Evolutionary conservation across 2,113 vertebrate species (phyloP), one percentile per base, ranked within the genome.

Genomic region (Tetraodon nigroviridis): DNA sequence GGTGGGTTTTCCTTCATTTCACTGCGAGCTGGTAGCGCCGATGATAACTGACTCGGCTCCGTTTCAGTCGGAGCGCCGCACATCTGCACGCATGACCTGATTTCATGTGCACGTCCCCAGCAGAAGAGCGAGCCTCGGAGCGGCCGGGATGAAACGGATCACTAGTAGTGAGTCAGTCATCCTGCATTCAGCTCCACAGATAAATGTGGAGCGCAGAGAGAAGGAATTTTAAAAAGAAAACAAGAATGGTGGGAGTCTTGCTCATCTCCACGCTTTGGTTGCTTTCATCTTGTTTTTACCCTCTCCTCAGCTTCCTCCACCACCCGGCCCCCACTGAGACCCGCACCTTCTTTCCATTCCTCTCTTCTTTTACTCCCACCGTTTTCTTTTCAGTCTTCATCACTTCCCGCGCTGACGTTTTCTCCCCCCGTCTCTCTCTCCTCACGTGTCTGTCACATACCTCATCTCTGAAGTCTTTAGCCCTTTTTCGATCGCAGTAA

Each of bases 121-220:
- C 41, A 44, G 56, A 58, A 24, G 40, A 53, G 62, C 24, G 60
- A 58, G 71, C 71, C 69, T 79, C 71, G 24, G 64, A 76, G 78
- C 69, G 72, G 32, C 71, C 65, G 50, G 79, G 78, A 84, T 87
- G 83, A 87, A 87, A 83, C 75, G 50, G 69, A 79, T 73, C 55
- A 75, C 54, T 85, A 50, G 70, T 79, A 79, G 79, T 75, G 76
- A 80, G 72, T 72, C 71, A 79, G 69, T 73, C 70, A 64, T 80
- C 72, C 71, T 74, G 79, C 69, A 75, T 72, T 70, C 71, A 69
- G 78, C 74, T 55, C 50, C 61, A 67, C 42, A 80, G 71, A 76
- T 67, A 67, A 75, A 56, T 75, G 32, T 37, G 77, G 56, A 64
- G 70, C 66, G 51, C 47, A 55, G 41, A 61, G 75, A 55, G 47